Percentiles rank a stretch among this genome's conserved stretches.
Evolutionary conservation across 1,140 invertebrate genomes (phyloP).

Genomic region (Dinoponera quadriceps): DNA sequence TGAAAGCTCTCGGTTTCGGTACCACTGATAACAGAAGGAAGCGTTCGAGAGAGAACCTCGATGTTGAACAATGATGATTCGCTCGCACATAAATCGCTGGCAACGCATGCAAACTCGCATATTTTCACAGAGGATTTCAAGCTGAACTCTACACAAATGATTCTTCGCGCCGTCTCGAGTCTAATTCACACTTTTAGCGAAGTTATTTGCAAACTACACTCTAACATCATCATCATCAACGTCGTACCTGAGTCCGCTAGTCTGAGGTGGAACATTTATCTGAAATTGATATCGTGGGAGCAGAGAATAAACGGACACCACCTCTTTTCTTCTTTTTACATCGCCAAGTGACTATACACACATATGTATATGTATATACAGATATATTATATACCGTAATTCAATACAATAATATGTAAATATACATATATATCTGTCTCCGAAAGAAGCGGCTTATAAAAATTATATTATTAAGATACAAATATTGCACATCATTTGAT

Average conservation of each 20-base stretch:
- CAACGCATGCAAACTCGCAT: slow-evolving; percentile 67
- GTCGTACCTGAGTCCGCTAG: slow-evolving; percentile 70
- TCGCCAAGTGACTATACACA: slow-evolving; percentile 66
- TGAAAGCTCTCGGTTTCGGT: too few species aligned
- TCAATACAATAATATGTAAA: slow-evolving; percentile 79
- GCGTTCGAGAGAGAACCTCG: neutral
- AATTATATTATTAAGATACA: slow-evolving; percentile 76
- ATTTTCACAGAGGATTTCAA: slow-evolving; percentile 65
- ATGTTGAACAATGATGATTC: slow-evolving; percentile 19
- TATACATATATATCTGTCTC: slow-evolving; percentile 75
- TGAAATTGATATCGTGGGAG: slow-evolving; percentile 65
- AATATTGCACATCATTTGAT: slow-evolving; percentile 79
- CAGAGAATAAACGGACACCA: slow-evolving; percentile 69
- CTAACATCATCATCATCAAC: slow-evolving; percentile 46
- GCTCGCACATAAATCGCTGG: neutral
- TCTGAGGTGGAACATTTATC: slow-evolving; percentile 59
- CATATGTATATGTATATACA: slow-evolving; percentile 66
- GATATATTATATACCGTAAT: slow-evolving; percentile 74
- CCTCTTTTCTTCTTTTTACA: slow-evolving; percentile 33
- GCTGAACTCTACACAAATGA: slow-evolving; percentile 15
- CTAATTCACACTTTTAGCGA: slow-evolving; percentile 50
- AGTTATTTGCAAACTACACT: slow-evolving; percentile 41
- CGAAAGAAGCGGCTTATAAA: slow-evolving; percentile 76
- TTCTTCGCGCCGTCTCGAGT: slow-evolving; percentile 20
- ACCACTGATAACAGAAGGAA: too few species aligned